A percentile compares a stretch with the other conserved stretches of the same genome.
phyloP scores from a whole-genome alignment of 2,113 vertebrate genomes.

The Peromyscus polionotus region DNA sequence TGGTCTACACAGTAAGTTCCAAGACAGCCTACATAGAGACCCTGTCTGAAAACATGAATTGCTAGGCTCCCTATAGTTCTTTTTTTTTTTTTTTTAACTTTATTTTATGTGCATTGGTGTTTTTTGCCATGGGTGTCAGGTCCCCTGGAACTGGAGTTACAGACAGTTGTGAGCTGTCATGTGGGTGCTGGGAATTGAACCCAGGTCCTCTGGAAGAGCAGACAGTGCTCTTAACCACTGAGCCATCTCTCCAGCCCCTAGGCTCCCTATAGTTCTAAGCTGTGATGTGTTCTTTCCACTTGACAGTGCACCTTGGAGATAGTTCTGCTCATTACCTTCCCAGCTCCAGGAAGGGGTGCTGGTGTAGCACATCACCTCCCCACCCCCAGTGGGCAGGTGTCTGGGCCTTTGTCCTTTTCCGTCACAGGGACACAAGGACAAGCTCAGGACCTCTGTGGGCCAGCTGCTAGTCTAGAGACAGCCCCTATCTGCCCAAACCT shows the following conservation, averaged over 20 bases:
- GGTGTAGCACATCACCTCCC: neutral
- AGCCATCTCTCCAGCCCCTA: too few species aligned
- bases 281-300: neutral
- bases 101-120: too few species aligned
- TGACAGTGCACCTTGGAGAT: neutral
- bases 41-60: neutral
- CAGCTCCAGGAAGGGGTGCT: neutral
- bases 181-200: too few species aligned
- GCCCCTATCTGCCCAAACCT: neutral
- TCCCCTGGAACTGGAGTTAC: too few species aligned
- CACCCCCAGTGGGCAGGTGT: neutral
- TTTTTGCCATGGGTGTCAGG: too few species aligned
- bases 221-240: too few species aligned
- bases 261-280: neutral
- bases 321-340: too few species aligned
- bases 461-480: neutral
- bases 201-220: too few species aligned
- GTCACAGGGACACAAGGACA: neutral
- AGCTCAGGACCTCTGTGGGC: neutral
- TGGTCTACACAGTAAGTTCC: neutral
- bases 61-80: neutral
- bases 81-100: too few species aligned
- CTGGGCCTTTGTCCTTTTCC: neutral
- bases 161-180: too few species aligned
- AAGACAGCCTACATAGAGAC: neutral